Evolutionary conservation across 2,888 invertebrate genomes (phyloP).

Genomic region (Eupithecia exiguata): DNA sequence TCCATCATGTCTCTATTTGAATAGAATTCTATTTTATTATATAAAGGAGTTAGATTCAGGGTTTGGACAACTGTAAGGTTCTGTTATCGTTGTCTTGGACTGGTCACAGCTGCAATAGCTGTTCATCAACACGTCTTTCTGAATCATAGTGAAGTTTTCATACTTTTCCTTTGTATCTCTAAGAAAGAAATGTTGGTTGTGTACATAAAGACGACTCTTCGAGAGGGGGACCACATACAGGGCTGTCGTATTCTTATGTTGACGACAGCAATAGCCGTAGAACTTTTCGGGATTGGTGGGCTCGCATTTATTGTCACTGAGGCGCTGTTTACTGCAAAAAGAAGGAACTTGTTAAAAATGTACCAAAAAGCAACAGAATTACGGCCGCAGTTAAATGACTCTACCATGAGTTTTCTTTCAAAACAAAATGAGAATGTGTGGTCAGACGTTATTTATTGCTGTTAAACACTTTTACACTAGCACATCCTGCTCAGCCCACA

Average conservation of each 20-base stretch:
- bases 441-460: too few species aligned
- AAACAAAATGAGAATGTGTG: too few species aligned
- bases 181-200: background rate
- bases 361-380: background rate
- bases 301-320: background rate
- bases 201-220: background rate
- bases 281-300: background rate
- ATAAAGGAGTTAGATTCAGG: background rate
- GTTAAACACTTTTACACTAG: too few species aligned
- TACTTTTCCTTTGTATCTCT: background rate
- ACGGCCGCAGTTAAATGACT: too few species aligned
- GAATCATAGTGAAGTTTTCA: background rate
- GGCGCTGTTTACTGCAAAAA: background rate
- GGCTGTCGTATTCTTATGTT: background rate
- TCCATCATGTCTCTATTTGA: background rate
- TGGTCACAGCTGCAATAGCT: background rate
- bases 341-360: background rate
- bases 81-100: background rate
- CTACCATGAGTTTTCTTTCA: too few species aligned
- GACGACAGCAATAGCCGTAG: background rate
- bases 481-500: too few species aligned
- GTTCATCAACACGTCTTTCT: conserved; percentile 1
- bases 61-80: background rate
- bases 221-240: background rate
- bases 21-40: background rate